These are phyloP conservation scores for Orchesella flavescens DNA, from an alignment of 2,888 invertebrate genomes.

Conservation along the genomic window DNA sequence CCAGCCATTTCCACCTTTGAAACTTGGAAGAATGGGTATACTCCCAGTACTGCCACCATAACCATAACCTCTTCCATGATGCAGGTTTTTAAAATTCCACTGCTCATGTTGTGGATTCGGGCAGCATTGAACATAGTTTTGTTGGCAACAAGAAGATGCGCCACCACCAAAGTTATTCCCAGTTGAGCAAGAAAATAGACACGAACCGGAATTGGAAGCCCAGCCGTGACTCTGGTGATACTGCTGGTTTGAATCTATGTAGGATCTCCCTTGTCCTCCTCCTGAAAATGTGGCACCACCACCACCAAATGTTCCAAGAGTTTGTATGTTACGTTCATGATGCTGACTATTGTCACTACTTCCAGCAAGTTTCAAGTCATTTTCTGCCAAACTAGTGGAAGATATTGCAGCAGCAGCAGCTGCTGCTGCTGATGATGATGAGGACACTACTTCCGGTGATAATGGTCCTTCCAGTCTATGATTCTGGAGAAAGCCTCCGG, in stretches of 20 bases:
- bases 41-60: slow-evolving; percentile 10
- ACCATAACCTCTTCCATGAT: slow-evolving; percentile 49
- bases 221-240: slow-evolving; percentile 25
- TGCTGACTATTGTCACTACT: slow-evolving; percentile 23
- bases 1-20: slow-evolving; percentile 43
- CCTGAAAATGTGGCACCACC: slow-evolving; percentile 12
- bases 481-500: slow-evolving; percentile 55
- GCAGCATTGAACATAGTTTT: slow-evolving; percentile 55
- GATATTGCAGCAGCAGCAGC: slow-evolving; percentile 13
- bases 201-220: slow-evolving; percentile 54
- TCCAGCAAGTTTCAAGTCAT: slow-evolving; percentile 23
- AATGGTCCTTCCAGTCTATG: slow-evolving; percentile 51
- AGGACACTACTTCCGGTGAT: slow-evolving; percentile 33
- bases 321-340: background rate
- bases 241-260: background rate
- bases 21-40: background rate
- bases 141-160: slow-evolving; percentile 44
- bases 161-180: slow-evolving; percentile 13
- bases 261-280: slow-evolving; percentile 28
- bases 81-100: slow-evolving; percentile 57
- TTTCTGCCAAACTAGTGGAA: background rate
- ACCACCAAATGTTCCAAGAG: background rate
- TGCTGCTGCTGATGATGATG: slow-evolving; percentile 26
- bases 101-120: slow-evolving; percentile 47
- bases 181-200: slow-evolving; percentile 48